A percentile compares a stretch with the other conserved stretches of the same genome.
Conservation (phyloP, 2,888 invertebrate species). For the Tipula lateralis region DNA sequence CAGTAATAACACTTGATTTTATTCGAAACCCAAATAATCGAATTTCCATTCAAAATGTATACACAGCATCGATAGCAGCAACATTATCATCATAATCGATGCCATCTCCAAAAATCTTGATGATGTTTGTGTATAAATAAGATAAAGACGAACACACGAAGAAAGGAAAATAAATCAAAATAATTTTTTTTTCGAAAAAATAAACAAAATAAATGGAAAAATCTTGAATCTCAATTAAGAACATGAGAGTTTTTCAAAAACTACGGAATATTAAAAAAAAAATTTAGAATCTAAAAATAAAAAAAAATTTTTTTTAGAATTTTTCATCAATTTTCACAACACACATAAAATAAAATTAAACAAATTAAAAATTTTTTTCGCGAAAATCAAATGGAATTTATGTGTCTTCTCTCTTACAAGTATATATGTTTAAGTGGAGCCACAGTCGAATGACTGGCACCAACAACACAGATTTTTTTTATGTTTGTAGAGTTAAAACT, state of each 20-base stretch:
- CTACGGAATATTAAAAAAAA: not conserved
- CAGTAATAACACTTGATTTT: not conserved
- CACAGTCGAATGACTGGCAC: not conserved
- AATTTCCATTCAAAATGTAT: not conserved
- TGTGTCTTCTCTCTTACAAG: not conserved
- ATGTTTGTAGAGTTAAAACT: not conserved
- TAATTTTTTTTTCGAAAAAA: not conserved
- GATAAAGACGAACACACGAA: not conserved
- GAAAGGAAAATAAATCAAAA: not conserved
- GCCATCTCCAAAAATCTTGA: not conserved
- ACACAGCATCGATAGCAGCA: not conserved
- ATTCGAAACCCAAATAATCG: not conserved
- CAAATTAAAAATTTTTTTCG: not conserved
- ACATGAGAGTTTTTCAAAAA: not conserved
- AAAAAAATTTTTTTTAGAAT: not conserved
- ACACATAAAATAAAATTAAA: not conserved
- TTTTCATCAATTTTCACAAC: not conserved
- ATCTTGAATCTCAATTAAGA: constrained; percentile 24
- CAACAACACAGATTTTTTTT: not conserved
- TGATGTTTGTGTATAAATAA: not conserved
- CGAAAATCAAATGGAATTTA: not conserved
- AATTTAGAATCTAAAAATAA: not conserved
- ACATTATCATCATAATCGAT: not conserved
- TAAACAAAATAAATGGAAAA: constrained; percentile 24
- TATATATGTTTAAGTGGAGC: not conserved